Evolutionary conservation across 30 jellyfish, hydroid and myxozoan genomes (phyloP), one percentile per base, ranked within the genome.

Genomic region (Haliclystus octoradiatus): DNA sequence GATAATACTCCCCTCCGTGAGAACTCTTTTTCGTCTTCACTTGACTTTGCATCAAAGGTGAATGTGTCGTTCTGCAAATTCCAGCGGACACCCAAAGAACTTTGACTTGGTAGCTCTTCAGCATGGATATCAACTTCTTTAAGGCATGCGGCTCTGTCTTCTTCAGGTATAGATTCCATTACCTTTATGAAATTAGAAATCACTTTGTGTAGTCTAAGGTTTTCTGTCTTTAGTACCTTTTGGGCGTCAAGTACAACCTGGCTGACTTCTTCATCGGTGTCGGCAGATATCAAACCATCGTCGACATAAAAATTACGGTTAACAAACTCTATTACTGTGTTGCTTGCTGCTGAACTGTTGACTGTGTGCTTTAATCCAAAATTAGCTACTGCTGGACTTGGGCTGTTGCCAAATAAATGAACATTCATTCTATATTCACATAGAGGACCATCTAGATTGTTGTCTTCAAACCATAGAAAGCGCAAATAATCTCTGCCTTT

Each of bases 301-400:
- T 78, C 92, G 49, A 78, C 83, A 70, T 68, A 78, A 61, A 68
- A 78, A 47, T 68, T 70, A 27, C 71, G 76, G 64, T 53, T 68
- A 69, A 78, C 29, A 35, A 31, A 47, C 46, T 26, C 62, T 52
- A 77, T 60, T 24, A 61, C 82, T 34, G 92, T 65, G 7, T 31
- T 53, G 29, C 57, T 26, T 34, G 92, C 71, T 31, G 77, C 57
- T 19, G 82, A 67, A 30, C 27, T 70, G 49, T 40, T 52, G 51
- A 82, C 92, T 68, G 69, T 51, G 57, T 51, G 63, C 29, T 78
- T n/a, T n/a, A n/a, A n/a, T n/a, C n/a, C n/a, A n/a, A n/a, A n/a
- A n/a, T n/a, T n/a, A n/a, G n/a, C n/a, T n/a, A n/a, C n/a, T n/a
- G n/a, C n/a, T n/a, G n/a, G n/a, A n/a, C n/a, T n/a, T n/a, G n/a